These are phyloP conservation scores for Sinocyclocheilus grahami DNA, from an alignment of 2,113 vertebrate species.

Conservation along the genomic window DNA sequence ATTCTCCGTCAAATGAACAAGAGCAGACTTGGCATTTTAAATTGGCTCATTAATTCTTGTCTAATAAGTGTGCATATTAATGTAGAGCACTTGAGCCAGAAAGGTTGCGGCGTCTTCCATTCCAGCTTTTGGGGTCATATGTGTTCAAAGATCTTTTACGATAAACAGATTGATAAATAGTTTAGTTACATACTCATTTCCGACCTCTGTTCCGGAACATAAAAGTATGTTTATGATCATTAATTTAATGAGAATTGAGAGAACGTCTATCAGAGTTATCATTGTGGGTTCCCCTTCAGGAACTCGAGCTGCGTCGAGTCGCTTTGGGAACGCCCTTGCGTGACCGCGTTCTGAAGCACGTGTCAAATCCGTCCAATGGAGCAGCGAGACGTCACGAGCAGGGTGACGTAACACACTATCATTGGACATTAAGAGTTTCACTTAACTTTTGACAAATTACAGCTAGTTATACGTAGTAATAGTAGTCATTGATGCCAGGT, in stretches of 20 bases:
- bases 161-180: constrained; percentile 7
- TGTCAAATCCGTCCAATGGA: too few species aligned
- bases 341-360: too few species aligned
- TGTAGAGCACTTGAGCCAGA: constrained; percentile 4
- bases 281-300: not conserved
- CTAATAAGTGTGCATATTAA: constrained; percentile 38
- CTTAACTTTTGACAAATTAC: not conserved
- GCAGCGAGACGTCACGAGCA: too few species aligned
- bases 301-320: too few species aligned
- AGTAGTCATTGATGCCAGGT: not conserved
- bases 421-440: not conserved
- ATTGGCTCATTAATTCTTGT: constrained; percentile 41
- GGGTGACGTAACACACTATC: too few species aligned
- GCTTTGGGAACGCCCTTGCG: too few species aligned
- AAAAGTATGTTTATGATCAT: not conserved
- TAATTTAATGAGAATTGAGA: not conserved
- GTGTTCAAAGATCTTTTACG: constrained; percentile 4
- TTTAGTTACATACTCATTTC: constrained; percentile 4
- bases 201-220: not conserved
- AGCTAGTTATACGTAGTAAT: not conserved
- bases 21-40: constrained; percentile 23
- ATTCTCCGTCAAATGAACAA: constrained; percentile 16
- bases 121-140: constrained; percentile 38
- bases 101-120: constrained; percentile 4
- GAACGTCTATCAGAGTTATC: not conserved